phyloP scores from a whole-genome alignment of 2,797 vertebrate genomes.

The Sparus aurata region DNA sequence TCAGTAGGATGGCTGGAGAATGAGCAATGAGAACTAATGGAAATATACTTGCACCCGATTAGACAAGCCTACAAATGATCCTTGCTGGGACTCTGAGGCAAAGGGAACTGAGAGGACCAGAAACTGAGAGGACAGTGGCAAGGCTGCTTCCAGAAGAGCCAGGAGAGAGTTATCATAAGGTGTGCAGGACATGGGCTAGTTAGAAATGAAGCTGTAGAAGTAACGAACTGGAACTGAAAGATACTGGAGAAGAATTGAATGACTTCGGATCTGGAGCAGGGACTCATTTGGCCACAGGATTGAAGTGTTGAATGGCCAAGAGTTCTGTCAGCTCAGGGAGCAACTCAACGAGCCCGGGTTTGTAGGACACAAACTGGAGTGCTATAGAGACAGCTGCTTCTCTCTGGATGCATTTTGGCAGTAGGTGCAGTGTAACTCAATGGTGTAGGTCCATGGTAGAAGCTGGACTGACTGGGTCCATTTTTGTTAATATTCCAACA shows the following conservation, averaged over 20 bases:
- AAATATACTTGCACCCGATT: slow-evolving; percentile 14
- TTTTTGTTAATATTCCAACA: slow-evolving; percentile 11
- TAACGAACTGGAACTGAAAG: not conserved
- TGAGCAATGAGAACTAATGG: not conserved
- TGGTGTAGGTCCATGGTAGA: slow-evolving; percentile 26
- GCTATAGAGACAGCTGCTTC: slow-evolving; percentile 32
- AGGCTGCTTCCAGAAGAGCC: not conserved
- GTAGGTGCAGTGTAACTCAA: slow-evolving; percentile 15
- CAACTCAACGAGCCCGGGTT: slow-evolving; percentile 37
- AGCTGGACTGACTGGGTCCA: not conserved
- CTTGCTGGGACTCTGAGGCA: not conserved
- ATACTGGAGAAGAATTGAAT: not conserved
- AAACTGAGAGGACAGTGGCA: not conserved
- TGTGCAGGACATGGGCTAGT: not conserved
- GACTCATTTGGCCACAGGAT: slow-evolving; percentile 28
- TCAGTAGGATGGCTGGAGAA: not conserved
- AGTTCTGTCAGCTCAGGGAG: slow-evolving; percentile 25
- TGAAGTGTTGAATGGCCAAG: slow-evolving; percentile 32
- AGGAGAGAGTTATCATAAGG: not conserved
- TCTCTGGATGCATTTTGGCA: slow-evolving; percentile 30
- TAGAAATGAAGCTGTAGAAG: not conserved
- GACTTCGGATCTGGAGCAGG: slow-evolving; percentile 10
- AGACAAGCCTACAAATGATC: not conserved
- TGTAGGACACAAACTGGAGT: slow-evolving; percentile 46
- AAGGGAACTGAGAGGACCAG: not conserved